Conservation (phyloP, 2,888 invertebrate species). For the Teleiodes luculella region DNA sequence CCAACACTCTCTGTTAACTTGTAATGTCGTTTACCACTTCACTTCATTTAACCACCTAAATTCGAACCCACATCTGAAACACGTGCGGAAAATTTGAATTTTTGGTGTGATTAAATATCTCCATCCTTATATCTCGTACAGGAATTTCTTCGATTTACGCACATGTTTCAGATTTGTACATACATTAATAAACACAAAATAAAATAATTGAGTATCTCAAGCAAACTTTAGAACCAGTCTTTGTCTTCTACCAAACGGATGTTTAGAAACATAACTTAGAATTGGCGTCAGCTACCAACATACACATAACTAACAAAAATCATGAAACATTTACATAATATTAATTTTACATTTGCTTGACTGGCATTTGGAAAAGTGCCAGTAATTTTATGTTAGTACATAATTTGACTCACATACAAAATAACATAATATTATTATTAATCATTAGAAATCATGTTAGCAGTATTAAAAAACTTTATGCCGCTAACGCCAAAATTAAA, state of each 20-base stretch:
- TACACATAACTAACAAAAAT: not conserved
- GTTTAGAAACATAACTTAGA: conserved; percentile 1
- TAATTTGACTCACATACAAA: not conserved
- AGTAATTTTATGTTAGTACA: not conserved
- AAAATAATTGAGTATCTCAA: conserved; percentile 34
- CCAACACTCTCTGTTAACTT: conserved; percentile 1
- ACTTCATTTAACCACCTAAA: conserved; percentile 7
- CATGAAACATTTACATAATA: too few relatives aligned
- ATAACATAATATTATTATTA: too few relatives aligned
- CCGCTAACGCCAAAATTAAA: not conserved
- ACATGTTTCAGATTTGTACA: not conserved
- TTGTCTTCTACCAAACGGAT: conserved; percentile 30
- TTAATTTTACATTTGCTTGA: too few relatives aligned
- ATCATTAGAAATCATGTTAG: not conserved
- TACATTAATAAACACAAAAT: conserved; percentile 16
- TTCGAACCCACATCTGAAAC: too few relatives aligned
- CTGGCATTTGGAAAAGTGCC: too few relatives aligned
- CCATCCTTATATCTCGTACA: too few relatives aligned
- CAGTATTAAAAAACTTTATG: not conserved
- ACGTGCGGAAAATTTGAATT: too few relatives aligned
- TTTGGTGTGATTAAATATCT: too few relatives aligned
- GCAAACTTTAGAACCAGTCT: conserved; percentile 44
- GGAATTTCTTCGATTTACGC: too few relatives aligned
- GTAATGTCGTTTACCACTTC: not conserved
- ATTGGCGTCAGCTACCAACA: not conserved